Evolutionary conservation across 2,888 invertebrate species (phyloP).

Genomic region (Gonocerus acuteangulatus): DNA sequence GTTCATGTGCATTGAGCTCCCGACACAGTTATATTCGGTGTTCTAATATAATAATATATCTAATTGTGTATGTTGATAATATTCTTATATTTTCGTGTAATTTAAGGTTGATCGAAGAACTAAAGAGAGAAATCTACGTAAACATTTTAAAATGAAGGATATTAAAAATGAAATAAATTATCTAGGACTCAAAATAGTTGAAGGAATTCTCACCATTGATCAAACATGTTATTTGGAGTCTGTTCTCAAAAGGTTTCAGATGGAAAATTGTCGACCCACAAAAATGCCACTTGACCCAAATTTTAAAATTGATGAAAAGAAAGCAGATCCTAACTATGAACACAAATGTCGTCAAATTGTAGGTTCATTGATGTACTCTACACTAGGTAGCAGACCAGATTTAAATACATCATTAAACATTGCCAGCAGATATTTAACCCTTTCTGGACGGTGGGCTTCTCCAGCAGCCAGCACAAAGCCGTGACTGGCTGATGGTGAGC

Average conservation of each 20-base stretch:
- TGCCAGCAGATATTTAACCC: no score
- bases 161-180: no score
- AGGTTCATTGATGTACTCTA: not conserved
- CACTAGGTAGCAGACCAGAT: not conserved
- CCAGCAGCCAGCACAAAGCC: no score
- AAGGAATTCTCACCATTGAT: not conserved
- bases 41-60: no score
- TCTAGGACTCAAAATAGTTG: not conserved
- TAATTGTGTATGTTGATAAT: not conserved
- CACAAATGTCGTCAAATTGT: not conserved
- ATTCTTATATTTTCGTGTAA: not conserved
- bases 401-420: not conserved
- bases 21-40: not conserved
- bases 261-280: not conserved
- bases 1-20: no score
- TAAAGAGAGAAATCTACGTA: not conserved
- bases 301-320: not conserved
- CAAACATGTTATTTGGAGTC: not conserved
- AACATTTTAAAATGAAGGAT: conserved; percentile 2
- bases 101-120: not conserved
- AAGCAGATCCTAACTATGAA: not conserved
- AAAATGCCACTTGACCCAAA: no score
- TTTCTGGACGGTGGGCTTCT: no score
- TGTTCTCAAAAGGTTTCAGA: no score
- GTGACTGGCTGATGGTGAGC: no score